Conservation (phyloP, 2,888 invertebrate genomes). For the Callyntrura guangdongensis region DNA sequence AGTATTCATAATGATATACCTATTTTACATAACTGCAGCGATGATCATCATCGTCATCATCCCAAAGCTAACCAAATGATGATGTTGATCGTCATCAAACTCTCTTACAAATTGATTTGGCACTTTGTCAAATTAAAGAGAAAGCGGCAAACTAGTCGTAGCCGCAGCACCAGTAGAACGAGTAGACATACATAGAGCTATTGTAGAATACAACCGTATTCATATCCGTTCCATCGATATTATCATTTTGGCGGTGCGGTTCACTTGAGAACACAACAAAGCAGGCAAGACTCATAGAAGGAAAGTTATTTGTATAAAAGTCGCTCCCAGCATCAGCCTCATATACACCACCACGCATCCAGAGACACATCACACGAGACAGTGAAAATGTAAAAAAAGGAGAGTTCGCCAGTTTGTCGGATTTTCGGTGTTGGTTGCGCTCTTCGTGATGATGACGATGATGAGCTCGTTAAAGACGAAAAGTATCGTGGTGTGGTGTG, state of each 20-base stretch:
- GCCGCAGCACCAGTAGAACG: not conserved
- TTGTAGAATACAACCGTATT: not conserved
- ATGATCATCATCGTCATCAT: not conserved
- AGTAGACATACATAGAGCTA: not conserved
- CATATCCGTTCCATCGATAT: not conserved
- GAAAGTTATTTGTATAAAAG: slow-evolving; percentile 34
- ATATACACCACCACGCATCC: not conserved
- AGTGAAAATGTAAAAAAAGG: slow-evolving; percentile 39
- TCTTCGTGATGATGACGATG: slow-evolving; percentile 20
- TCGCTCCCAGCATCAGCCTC: slow-evolving; percentile 54
- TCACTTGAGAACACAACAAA: slow-evolving; percentile 64
- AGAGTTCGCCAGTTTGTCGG: not conserved
- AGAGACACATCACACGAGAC: not conserved
- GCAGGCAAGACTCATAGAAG: not conserved
- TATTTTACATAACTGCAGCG: slow-evolving; percentile 16
- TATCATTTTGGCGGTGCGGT: slow-evolving; percentile 59
- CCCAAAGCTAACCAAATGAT: not conserved
- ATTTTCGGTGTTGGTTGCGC: slow-evolving; percentile 44
- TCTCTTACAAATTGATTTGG: slow-evolving; percentile 58
- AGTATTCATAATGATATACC: slow-evolving; percentile 50
- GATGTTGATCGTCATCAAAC: slow-evolving; percentile 25
- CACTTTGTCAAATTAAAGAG: slow-evolving; percentile 77
- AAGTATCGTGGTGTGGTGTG: slow-evolving; percentile 56
- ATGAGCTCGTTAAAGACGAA: slow-evolving; percentile 77
- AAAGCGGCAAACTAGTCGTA: slow-evolving; percentile 63